Percentiles rank a stretch among this genome's conserved stretches.
Conservation (phyloP, 2,113 vertebrate species). For the Podarcis cretensis region DNA sequence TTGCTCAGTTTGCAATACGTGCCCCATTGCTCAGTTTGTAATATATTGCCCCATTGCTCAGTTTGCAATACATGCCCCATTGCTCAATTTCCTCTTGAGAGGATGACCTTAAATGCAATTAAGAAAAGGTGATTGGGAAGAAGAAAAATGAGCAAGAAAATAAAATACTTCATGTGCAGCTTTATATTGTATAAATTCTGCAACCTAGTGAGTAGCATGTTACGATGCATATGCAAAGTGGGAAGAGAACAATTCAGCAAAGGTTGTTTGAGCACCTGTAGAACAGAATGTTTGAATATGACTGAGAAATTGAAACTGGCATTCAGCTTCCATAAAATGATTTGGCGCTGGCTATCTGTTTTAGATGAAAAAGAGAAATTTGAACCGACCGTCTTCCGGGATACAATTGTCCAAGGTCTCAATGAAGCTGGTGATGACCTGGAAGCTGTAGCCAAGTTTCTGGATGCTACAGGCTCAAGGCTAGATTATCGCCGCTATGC, state of each 20-base stretch:
- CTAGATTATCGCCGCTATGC: conserved; percentile 95
- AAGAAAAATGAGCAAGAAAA: conserved; percentile 4
- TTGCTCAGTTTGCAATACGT: too few species aligned
- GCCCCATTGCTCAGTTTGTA: background rate
- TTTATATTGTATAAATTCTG: conserved; percentile 11
- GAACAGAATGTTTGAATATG: background rate
- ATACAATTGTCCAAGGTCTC: conserved; percentile 90
- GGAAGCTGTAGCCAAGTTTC: conserved; percentile 91
- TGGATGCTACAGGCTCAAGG: conserved; percentile 88
- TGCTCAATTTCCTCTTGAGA: background rate
- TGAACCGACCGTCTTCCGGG: conserved; percentile 93
- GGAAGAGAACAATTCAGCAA: background rate
- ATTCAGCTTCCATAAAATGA: background rate
- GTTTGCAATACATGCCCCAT: background rate
- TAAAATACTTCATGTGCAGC: background rate
- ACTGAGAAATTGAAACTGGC: conserved; percentile 1
- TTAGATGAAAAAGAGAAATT: conserved; percentile 99
- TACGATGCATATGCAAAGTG: background rate
- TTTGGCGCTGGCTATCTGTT: conserved; percentile 27
- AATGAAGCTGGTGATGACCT: conserved; percentile 90
- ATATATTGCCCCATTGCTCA: too few species aligned
- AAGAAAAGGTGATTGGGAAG: background rate
- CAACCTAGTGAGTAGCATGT: background rate
- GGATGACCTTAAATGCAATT: background rate
- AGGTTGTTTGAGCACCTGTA: background rate